Conservation (phyloP, 2,113 vertebrate genomes). For the Phalacrocorax brasilianus region DNA sequence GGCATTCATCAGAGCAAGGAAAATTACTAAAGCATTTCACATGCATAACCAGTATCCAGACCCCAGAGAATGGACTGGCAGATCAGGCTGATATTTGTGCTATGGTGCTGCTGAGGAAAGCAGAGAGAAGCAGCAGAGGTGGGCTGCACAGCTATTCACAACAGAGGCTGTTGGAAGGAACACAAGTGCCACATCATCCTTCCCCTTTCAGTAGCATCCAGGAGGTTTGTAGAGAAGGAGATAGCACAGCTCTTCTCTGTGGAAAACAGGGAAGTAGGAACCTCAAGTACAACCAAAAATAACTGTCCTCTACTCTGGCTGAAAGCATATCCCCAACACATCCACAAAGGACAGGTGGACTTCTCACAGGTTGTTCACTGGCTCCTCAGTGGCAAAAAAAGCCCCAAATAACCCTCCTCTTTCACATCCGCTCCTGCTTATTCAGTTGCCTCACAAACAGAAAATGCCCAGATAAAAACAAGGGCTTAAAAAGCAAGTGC, state of each 20-base stretch:
- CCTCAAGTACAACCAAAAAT: neutral
- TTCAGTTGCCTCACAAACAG: neutral
- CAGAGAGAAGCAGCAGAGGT: neutral
- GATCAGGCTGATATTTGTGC: neutral
- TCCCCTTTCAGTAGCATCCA: neutral
- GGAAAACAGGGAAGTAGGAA: neutral
- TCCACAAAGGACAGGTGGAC: neutral
- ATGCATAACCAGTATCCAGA: neutral
- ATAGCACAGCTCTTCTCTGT: neutral
- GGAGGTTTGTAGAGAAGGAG: neutral
- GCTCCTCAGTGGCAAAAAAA: neutral
- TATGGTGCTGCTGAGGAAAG: neutral
- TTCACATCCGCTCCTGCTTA: neutral
- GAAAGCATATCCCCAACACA: neutral
- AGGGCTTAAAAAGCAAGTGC: neutral
- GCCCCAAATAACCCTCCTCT: neutral
- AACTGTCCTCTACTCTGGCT: neutral
- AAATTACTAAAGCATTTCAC: conserved; percentile 34
- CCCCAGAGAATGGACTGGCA: neutral
- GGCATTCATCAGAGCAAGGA: conserved; percentile 21
- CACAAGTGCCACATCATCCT: neutral
- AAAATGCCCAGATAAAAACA: neutral
- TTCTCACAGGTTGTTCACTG: neutral
- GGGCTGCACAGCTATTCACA: neutral
- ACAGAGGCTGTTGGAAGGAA: neutral